Evolutionary conservation across 2,113 vertebrate species (phyloP).

Genomic region (Vulpes lagopus): DNA sequence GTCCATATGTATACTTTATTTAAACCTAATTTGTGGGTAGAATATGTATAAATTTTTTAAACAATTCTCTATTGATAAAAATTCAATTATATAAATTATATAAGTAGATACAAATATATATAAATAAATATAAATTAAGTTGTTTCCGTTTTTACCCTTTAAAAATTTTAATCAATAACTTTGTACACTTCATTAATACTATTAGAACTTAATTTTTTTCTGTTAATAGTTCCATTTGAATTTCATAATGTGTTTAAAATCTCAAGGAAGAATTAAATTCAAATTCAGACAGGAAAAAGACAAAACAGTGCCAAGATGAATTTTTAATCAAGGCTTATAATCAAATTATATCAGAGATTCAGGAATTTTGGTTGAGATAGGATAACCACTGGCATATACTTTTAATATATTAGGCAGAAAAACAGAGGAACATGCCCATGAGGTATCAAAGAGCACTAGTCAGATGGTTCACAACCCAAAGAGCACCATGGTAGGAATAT

Average conservation of each 20-base stretch:
- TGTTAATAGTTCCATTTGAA: neutral
- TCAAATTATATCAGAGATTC: neutral
- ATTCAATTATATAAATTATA: neutral
- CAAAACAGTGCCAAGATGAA: neutral
- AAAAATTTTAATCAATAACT: neutral
- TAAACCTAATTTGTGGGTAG: neutral
- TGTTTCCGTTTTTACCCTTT: neutral
- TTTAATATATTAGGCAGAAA: neutral
- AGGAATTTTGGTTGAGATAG: rapidly evolving
- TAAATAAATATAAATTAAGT: neutral
- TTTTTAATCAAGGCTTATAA: neutral
- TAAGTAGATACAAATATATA: neutral
- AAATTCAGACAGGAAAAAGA: neutral
- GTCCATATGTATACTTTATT: neutral
- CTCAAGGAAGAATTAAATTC: neutral
- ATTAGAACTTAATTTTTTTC: neutral
- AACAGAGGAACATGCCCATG: rapidly evolving
- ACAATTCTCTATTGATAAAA: neutral
- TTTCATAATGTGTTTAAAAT: neutral
- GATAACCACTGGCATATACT: rapidly evolving
- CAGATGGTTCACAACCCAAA: neutral
- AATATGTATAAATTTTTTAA: neutral
- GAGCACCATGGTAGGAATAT: rapidly evolving
- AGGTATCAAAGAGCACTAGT: neutral
- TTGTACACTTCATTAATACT: neutral